Conservation (phyloP, 2,113 vertebrate species). For the Heterotilapia buettikoferi region DNA sequence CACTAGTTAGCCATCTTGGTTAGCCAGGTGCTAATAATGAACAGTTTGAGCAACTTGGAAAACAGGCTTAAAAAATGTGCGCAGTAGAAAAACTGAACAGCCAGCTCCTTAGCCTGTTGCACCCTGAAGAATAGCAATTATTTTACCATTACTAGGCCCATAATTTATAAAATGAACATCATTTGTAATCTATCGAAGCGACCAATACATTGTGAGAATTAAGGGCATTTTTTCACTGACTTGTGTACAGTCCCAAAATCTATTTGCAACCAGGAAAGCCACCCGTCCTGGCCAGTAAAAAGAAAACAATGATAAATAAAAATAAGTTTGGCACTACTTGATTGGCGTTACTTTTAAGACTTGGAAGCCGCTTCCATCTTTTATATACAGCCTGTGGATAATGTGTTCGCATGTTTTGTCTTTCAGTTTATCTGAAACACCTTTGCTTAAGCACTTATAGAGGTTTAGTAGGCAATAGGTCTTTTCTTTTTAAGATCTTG, state of each 20-base stretch:
- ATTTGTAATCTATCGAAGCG: neutral
- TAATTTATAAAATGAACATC: neutral
- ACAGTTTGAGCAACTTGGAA: neutral
- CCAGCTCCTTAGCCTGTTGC: neutral
- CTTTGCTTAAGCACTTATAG: slow-evolving; percentile 40
- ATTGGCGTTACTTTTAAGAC: neutral
- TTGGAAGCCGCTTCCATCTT: neutral
- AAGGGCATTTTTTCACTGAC: neutral
- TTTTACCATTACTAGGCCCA: neutral
- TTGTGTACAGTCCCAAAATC: neutral
- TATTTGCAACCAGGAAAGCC: neutral
- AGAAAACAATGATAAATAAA: neutral
- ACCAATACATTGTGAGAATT: neutral
- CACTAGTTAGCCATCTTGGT: neutral
- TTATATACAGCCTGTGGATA: neutral
- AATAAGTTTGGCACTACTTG: neutral
- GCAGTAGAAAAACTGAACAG: neutral
- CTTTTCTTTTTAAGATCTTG: neutral
- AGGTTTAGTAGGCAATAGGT: neutral
- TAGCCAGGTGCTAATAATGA: neutral
- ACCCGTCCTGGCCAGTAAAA: neutral
- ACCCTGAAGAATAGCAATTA: neutral
- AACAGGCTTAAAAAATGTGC: neutral
- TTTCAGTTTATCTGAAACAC: slow-evolving; percentile 16
- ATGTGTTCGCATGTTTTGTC: slow-evolving; percentile 31